Conservation (phyloP, 1,140 invertebrate species). For the Papilio xuthus region DNA sequence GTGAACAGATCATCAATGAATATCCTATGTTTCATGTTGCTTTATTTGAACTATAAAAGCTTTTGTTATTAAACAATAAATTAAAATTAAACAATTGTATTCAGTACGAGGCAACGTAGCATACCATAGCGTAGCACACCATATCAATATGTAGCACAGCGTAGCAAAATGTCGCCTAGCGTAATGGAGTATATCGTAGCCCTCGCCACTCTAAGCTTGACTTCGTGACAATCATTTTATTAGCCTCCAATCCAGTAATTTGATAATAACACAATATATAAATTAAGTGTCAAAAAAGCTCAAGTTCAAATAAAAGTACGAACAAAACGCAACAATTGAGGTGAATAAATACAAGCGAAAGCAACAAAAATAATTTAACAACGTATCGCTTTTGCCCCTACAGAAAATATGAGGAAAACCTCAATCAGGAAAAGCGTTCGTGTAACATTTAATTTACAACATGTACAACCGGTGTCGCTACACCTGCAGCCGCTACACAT, state of each 20-base stretch:
- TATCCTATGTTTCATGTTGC: constrained; percentile 41
- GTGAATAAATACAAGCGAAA: too few species aligned
- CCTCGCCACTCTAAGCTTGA: neutral
- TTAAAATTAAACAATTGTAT: neutral
- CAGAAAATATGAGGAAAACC: constrained; percentile 38
- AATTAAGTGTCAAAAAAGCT: too few species aligned
- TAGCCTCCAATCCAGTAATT: too few species aligned
- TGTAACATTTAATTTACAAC: constrained; percentile 30
- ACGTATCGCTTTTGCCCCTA: constrained; percentile 40
- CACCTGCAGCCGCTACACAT: constrained; percentile 8
- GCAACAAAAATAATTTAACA: too few species aligned
- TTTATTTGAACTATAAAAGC: neutral
- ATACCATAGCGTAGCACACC: neutral
- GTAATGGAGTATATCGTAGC: neutral
- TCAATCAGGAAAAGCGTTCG: constrained; percentile 23
- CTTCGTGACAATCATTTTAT: neutral
- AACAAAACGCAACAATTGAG: too few species aligned
- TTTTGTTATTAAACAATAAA: neutral
- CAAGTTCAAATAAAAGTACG: too few species aligned
- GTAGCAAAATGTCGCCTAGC: neutral
- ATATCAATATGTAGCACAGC: too few species aligned
- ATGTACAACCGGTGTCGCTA: neutral
- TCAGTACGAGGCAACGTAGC: neutral
- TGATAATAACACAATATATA: too few species aligned
- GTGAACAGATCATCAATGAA: constrained; percentile 66